Conservation (phyloP, 2,888 invertebrate species). For the Drosophila neutralis region DNA sequence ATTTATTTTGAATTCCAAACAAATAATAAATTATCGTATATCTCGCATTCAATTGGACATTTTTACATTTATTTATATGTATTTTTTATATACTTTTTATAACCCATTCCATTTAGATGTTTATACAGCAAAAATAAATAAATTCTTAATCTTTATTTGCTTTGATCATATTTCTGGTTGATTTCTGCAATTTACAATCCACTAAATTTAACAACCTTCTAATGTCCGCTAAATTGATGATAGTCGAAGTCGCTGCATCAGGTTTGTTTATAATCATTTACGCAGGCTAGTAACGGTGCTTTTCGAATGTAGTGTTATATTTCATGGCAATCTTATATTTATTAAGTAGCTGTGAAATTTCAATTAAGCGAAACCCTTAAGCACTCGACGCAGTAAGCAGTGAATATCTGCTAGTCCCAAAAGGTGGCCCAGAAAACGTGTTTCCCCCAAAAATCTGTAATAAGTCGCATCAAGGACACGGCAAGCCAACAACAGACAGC, state of each 20-base stretch:
- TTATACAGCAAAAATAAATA: background rate
- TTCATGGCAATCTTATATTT: constrained; percentile 48
- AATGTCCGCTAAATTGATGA: constrained; percentile 1
- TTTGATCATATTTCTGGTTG: constrained; percentile 11
- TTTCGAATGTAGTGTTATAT: constrained; percentile 15
- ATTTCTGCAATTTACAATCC: constrained; percentile 26
- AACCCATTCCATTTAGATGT: constrained; percentile 2
- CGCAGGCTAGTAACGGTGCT: constrained; percentile 55
- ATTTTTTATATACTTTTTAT: too few relatives aligned
- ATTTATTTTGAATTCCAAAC: background rate
- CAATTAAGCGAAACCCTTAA: constrained; percentile 30
- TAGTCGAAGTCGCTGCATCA: background rate
- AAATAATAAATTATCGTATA: background rate
- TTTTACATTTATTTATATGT: background rate
- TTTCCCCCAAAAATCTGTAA: constrained; percentile 61
- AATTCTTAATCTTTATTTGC: background rate
- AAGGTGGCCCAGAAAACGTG: constrained; percentile 59
- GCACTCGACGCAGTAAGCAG: background rate
- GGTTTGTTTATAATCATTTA: constrained; percentile 24
- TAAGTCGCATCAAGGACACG: constrained; percentile 70
- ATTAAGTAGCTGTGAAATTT: constrained; percentile 64
- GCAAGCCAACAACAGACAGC: constrained; percentile 32
- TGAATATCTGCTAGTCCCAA: constrained; percentile 8
- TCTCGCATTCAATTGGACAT: constrained; percentile 4
- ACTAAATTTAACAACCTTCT: constrained; percentile 25